A percentile compares a stretch with the other conserved stretches of the same genome.
Evolutionary conservation across 2,888 invertebrate genomes (phyloP).

Genomic region (Clunio marinus): DNA sequence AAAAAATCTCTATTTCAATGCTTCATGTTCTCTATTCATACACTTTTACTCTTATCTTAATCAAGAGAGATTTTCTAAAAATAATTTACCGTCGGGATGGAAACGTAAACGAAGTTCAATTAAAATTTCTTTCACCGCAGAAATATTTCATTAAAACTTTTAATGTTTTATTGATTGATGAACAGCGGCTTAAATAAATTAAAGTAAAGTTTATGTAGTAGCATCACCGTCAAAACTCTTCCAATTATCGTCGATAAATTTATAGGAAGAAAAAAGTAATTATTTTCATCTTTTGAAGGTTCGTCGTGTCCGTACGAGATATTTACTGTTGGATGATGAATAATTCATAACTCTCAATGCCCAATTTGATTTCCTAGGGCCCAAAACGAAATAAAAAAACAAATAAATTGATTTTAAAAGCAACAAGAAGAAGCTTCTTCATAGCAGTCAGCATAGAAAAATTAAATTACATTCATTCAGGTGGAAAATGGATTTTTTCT

Average conservation of each 20-base stretch:
- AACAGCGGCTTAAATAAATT: too few species aligned
- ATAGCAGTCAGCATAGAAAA: background rate
- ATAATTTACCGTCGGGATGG: background rate
- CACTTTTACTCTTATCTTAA: too few species aligned
- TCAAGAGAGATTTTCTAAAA: too few species aligned
- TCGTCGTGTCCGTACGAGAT: too few species aligned
- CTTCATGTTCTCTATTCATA: background rate
- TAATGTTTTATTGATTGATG: too few species aligned
- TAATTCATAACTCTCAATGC: background rate
- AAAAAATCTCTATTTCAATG: background rate
- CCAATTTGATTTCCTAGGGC: background rate
- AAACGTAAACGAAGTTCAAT: slow-evolving; percentile 1
- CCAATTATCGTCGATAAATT: too few species aligned
- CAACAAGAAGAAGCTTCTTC: background rate
- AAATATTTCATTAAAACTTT: background rate
- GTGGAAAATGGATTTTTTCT: background rate
- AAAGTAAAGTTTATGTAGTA: too few species aligned
- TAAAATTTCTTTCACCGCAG: background rate
- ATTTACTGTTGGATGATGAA: background rate
- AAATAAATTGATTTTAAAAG: background rate
- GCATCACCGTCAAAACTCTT: too few species aligned
- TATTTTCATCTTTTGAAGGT: too few species aligned
- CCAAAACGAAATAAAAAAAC: too few species aligned
- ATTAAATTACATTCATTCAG: background rate
- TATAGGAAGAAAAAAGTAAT: too few species aligned